Evolutionary conservation across 2,888 invertebrate species (phyloP), one percentile per base, ranked within the genome.

Genomic region (Malacosoma neustria): DNA sequence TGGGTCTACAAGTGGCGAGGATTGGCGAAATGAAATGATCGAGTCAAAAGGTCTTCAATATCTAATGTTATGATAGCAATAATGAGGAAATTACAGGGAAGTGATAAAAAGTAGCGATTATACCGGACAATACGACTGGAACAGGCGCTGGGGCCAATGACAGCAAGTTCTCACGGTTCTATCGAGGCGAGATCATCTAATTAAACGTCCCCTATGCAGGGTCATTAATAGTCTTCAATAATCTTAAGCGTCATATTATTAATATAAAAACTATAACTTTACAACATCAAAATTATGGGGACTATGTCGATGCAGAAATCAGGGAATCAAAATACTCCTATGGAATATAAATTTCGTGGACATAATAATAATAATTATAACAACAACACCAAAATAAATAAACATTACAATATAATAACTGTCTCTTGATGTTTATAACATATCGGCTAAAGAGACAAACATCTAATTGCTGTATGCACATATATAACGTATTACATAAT

Each of bases 251-350:
- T 60, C 68, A 66, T 69, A 60, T 68, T 63, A 69, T 61, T 67
- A 63, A 68, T 49, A 65, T 56, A 64, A 74, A 63, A 61, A 56
- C 65, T 65, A 74, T 75, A 71, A 77, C 70, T 70, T 62, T 70
- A 85, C 84, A 82, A 85, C 84, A 84, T 69, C 82, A 75, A 84
- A 76, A 74, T 75, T 66, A 67, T 71, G 74, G 76, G 74, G 74
- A 65, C 81, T 82, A 79, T 72, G 62, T 79, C 67, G 74, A 81
- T 81, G 80, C 84, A 82, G 61, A 71, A 71, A 75, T 73, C 68
- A 75, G 72, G 72, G 68, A 22, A 58, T 74, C 57, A 69, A 76
- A 73, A 67, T 68, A 77, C 72, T 73, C 80, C 79, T 81, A 82
- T 59, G 60, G 61, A 69, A 67, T 22, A 22, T 22, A 65, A 64